Percentiles rank a stretch among this genome's conserved stretches.
phyloP scores from a whole-genome alignment of 1,140 invertebrate species.

The Drosophila nigrodunni region DNA sequence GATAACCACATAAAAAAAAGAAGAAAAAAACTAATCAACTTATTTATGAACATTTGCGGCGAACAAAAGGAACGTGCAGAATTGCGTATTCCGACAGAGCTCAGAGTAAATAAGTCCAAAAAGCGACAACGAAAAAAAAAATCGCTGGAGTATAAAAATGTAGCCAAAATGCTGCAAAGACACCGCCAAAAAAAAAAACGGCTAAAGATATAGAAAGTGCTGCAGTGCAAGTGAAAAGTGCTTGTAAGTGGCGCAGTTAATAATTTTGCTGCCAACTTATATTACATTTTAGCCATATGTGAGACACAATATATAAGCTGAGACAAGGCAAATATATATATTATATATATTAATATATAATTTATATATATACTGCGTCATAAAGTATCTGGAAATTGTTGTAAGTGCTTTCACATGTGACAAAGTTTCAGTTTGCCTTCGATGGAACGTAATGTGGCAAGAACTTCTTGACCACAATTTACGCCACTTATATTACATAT shows the following conservation, averaged over 20 bases:
- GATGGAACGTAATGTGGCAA: conserved; percentile 8
- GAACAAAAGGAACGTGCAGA: conserved; percentile 77
- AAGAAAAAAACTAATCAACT: conserved; percentile 79
- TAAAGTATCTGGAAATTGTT: conserved; percentile 61
- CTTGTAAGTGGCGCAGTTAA: conserved; percentile 53
- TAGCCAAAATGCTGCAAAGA: conserved; percentile 6
- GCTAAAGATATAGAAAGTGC: conserved; percentile 7
- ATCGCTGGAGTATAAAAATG: conserved; percentile 2
- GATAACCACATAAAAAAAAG: conserved; percentile 53
- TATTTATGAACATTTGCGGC: conserved; percentile 81
- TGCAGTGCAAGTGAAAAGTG: conserved; percentile 19
- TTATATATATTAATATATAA: too few species aligned
- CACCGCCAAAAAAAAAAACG: conserved; percentile 17
- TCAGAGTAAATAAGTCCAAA: conserved; percentile 47
- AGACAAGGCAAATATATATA: neutral
- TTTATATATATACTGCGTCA: conserved; percentile 20
- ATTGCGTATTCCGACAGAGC: conserved; percentile 65
- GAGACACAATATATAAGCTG: conserved; percentile 4
- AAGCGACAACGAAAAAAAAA: neutral
- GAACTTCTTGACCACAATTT: conserved; percentile 78
- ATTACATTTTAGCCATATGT: conserved; percentile 59
- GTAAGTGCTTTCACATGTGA: conserved; percentile 44
- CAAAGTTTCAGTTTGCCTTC: conserved; percentile 36
- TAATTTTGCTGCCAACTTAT: conserved; percentile 67
- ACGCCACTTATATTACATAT: conserved; percentile 76